Evolutionary conservation across 2,797 vertebrate species (phyloP).

Genomic region (Antrozous pallidus): DNA sequence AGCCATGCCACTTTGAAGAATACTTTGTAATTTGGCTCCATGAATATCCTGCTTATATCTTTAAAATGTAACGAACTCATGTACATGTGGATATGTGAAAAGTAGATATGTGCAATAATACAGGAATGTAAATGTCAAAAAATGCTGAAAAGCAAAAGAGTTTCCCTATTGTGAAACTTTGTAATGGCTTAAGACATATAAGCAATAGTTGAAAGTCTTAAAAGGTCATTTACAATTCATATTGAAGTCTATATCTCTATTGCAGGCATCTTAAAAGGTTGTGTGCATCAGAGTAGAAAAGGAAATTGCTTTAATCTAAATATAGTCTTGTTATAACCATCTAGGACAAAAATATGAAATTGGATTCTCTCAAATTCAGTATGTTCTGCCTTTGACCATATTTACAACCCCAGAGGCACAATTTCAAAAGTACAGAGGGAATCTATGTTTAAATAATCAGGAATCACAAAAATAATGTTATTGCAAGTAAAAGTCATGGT

Average conservation of each 20-base stretch:
- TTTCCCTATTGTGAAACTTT: slow-evolving; percentile 54
- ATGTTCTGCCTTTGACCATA: slow-evolving; percentile 4
- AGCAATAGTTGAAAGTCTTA: slow-evolving; percentile 70
- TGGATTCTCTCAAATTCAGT: background rate
- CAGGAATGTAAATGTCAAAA: background rate
- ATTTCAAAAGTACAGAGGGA: slow-evolving; percentile 22
- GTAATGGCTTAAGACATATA: slow-evolving; percentile 23
- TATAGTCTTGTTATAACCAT: slow-evolving; percentile 64
- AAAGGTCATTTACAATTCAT: slow-evolving; percentile 78
- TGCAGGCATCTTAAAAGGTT: slow-evolving; percentile 74
- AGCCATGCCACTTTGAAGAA: background rate
- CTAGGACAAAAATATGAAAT: slow-evolving; percentile 72
- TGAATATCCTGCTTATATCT: background rate
- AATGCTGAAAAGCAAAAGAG: background rate
- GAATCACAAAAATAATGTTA: slow-evolving; percentile 22
- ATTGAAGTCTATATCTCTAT: slow-evolving; percentile 52
- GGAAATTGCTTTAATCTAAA: slow-evolving; percentile 77
- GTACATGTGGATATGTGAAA: background rate
- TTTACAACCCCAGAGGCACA: slow-evolving; percentile 24
- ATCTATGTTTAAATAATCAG: slow-evolving; percentile 55
- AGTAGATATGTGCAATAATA: background rate
- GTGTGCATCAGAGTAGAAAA: slow-evolving; percentile 72
- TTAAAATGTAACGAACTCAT: background rate
- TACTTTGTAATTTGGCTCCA: background rate
- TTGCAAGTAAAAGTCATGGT: slow-evolving; percentile 18